Percentiles rank a stretch among this genome's conserved stretches.
Evolutionary conservation across 1,140 invertebrate genomes (phyloP).

Genomic region (Penaeus chinensis): DNA sequence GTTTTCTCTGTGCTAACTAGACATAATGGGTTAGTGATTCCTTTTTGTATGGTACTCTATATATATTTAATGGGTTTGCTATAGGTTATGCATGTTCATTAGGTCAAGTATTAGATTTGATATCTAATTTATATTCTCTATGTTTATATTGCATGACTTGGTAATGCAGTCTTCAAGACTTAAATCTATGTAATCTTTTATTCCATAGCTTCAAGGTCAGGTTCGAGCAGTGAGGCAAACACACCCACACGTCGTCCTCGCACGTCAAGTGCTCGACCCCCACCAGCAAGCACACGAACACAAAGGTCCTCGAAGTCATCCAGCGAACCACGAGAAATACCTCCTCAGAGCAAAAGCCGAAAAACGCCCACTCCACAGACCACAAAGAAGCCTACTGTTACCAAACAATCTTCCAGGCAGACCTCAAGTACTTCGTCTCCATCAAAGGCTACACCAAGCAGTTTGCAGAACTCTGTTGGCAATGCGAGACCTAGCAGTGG

Average conservation of each 20-base stretch:
- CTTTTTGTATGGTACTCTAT: too few relatives aligned
- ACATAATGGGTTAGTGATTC: too few relatives aligned
- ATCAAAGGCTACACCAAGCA: constrained; percentile 12
- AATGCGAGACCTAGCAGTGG: constrained; percentile 10
- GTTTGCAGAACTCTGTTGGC: not conserved
- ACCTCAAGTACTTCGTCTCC: constrained; percentile 24
- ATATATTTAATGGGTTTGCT: too few relatives aligned
- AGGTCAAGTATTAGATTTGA: too few relatives aligned
- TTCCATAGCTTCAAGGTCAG: constrained; percentile 34
- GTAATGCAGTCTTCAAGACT: too few relatives aligned
- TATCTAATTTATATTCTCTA: too few relatives aligned
- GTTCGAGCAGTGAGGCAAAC: constrained; percentile 49
- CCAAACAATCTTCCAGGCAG: constrained; percentile 21
- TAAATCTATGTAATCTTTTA: too few relatives aligned
- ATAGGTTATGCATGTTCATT: too few relatives aligned
- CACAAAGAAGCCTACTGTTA: not conserved
- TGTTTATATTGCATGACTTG: too few relatives aligned
- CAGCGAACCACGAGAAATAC: constrained; percentile 48
- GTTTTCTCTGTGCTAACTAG: too few relatives aligned
- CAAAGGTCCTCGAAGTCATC: constrained; percentile 30
- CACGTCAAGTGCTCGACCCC: constrained; percentile 46
- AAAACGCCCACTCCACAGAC: constrained; percentile 7
- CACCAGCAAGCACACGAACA: constrained; percentile 30
- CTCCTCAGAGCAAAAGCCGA: constrained; percentile 16
- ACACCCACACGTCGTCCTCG: constrained; percentile 39